Evolutionary conservation across 2,797 vertebrate species (phyloP).

Genomic region (Onychomys torridus): DNA sequence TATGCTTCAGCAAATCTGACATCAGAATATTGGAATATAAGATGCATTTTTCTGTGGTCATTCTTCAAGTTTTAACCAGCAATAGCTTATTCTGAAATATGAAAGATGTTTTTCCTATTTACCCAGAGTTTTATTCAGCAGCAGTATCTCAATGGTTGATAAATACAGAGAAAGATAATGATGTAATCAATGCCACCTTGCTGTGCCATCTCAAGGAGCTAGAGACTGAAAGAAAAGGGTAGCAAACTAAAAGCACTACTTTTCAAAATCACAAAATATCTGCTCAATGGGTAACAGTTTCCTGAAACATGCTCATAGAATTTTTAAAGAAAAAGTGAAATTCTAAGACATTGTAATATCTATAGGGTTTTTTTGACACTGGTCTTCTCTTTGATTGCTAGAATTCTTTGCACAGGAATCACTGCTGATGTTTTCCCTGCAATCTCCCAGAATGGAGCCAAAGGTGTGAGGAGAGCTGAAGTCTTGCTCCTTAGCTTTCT

Average conservation of each 20-base stretch:
- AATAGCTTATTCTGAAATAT: not conserved
- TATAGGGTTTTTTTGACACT: not conserved
- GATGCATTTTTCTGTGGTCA: not conserved
- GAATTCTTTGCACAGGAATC: constrained; percentile 10
- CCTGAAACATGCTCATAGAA: not conserved
- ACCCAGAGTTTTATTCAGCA: not conserved
- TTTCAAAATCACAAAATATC: not conserved
- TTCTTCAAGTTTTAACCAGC: not conserved
- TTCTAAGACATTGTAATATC: not conserved
- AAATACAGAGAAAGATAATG: not conserved
- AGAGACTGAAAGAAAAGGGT: not conserved
- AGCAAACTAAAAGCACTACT: not conserved
- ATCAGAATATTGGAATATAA: not conserved
- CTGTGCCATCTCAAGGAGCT: not conserved
- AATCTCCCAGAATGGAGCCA: not conserved
- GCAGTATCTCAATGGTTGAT: not conserved
- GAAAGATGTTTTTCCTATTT: not conserved
- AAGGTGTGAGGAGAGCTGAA: not conserved
- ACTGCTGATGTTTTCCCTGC: not conserved
- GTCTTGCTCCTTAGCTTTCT: constrained; percentile 17
- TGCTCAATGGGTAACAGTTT: not conserved
- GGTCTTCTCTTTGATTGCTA: not conserved
- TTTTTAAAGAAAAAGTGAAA: constrained; percentile 31
- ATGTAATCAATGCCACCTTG: not conserved
- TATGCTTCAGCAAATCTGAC: not conserved